Base-by-base conservation (phyloP, 2,797 vertebrate species). In the Chaetophractus vellerosus region DNA sequence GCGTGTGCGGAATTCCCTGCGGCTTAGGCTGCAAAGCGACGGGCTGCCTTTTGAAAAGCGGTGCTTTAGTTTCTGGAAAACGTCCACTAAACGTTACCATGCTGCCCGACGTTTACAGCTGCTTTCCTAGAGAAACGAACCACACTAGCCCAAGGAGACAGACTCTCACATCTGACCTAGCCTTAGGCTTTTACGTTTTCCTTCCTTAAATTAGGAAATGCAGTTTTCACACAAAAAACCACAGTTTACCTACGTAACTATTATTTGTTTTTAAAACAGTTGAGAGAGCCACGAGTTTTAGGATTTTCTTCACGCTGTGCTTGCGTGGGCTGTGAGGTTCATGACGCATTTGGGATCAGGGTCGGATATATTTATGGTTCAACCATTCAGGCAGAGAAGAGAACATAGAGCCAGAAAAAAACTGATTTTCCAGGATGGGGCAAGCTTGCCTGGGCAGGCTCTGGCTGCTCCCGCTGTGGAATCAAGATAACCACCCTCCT, bases 191-290 rank as follows among this genome's bases (percentile, higher is more conserved):
- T 78, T 31, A 76, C 18, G 87, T 82, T 69, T 91, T 80, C 89
- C 84, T 94, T 55, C 26, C 59, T 86, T 71, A 92, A 83, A 75
- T 55, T 76, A 93, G 48, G 69, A 95, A 88, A 87, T 38, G 75
- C 41, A 90, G 75, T 71, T 85, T 45, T 45, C 45, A 45, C 45
- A 45, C 45, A 45, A 45, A 63, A 74, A 90, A 88, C 76, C 87
- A 93, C 80, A 93, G n/a, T 48, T 90, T 87, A 88, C 28, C 57
- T 59, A 68, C 41, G 18, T 75, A 66, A 72, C 45, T 61, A 72
- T 83, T 90, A 90, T 80, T 94, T 95, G 63, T 79, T 92, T 95
- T 88, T 66, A 89, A 96, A 95, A 82, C 33, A 75, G 48, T 8
- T 5, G 1, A 83, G 76, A 91, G 31, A 75, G 69, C 52, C 79